A percentile compares a stretch with the other conserved stretches of the same genome.
Conservation (phyloP, 2,113 vertebrate genomes). For the Pelvicachromis taeniatus region DNA sequence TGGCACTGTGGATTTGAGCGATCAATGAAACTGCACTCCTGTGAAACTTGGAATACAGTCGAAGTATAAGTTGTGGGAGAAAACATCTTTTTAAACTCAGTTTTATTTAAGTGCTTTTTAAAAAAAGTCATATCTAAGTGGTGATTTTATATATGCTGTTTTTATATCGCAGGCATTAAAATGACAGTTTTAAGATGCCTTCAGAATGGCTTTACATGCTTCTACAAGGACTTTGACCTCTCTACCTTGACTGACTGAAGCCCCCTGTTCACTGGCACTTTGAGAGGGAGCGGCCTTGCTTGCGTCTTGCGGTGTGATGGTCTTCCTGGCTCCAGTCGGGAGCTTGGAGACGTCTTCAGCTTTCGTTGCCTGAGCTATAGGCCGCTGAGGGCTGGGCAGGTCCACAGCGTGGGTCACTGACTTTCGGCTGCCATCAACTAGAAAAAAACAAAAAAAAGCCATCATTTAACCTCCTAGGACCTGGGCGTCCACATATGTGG, state of each 20-base stretch:
- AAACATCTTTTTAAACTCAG: background rate
- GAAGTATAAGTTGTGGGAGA: background rate
- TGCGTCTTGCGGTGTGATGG: slow-evolving; percentile 39
- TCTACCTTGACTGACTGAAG: slow-evolving; percentile 69
- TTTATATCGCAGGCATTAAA: background rate
- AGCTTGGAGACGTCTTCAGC: background rate
- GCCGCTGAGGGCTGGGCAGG: slow-evolving; percentile 32
- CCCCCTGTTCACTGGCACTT: slow-evolving; percentile 53
- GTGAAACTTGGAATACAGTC: background rate
- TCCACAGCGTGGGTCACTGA: slow-evolving; percentile 64
- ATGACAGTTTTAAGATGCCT: background rate
- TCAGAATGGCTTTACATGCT: background rate
- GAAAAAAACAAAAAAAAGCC: background rate
- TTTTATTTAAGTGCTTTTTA: background rate
- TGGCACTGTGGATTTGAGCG: background rate
- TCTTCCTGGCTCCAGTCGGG: slow-evolving; percentile 62
- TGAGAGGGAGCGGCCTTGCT: slow-evolving; percentile 39
- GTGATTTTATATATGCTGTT: background rate
- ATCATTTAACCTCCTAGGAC: no score
- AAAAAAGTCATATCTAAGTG: background rate
- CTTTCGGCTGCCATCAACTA: slow-evolving; percentile 81
- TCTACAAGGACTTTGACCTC: background rate
- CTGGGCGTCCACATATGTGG: no score
- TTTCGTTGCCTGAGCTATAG: slow-evolving; percentile 37
- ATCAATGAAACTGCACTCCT: background rate